Percentiles rank a stretch among this genome's conserved stretches.
These are phyloP conservation scores for Drosophila mojavensis DNA, from an alignment of 1,140 invertebrate species.

Conservation along the genomic window DNA sequence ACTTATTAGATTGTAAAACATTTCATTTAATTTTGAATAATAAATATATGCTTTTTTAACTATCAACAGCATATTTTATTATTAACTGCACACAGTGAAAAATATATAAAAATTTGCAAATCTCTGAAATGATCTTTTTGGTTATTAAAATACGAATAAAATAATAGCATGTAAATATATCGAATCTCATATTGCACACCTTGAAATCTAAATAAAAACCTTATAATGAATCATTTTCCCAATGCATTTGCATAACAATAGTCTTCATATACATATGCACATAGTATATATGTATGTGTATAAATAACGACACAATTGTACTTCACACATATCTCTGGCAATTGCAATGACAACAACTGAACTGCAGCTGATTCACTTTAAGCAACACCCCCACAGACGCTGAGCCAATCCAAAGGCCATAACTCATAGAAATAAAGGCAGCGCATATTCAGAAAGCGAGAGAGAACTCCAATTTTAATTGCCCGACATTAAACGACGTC, in stretches of 20 bases:
- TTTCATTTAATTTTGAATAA: no score
- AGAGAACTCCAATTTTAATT: constrained; percentile 79
- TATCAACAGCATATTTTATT: no score
- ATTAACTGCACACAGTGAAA: no score
- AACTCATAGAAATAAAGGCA: constrained; percentile 64
- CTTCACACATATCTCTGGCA: constrained; percentile 29
- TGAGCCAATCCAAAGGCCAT: constrained; percentile 33
- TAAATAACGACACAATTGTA: constrained; percentile 3
- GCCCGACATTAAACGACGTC: constrained; percentile 77
- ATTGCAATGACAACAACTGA: constrained; percentile 42
- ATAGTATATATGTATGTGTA: not conserved
- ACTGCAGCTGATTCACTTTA: constrained; percentile 34
- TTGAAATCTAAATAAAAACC: not conserved
- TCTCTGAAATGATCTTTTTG: no score
- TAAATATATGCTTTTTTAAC: no score
- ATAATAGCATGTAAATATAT: not conserved
- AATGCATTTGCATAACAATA: not conserved
- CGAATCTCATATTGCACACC: no score
- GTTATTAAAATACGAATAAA: no score
- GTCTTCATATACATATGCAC: not conserved
- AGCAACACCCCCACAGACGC: constrained; percentile 1
- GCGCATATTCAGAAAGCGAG: constrained; percentile 37
- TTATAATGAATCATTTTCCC: constrained; percentile 10
- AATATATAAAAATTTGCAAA: no score
- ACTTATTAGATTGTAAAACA: no score